Evolutionary conservation across 2,797 vertebrate species (phyloP).

Genomic region (Siniperca undulata): DNA sequence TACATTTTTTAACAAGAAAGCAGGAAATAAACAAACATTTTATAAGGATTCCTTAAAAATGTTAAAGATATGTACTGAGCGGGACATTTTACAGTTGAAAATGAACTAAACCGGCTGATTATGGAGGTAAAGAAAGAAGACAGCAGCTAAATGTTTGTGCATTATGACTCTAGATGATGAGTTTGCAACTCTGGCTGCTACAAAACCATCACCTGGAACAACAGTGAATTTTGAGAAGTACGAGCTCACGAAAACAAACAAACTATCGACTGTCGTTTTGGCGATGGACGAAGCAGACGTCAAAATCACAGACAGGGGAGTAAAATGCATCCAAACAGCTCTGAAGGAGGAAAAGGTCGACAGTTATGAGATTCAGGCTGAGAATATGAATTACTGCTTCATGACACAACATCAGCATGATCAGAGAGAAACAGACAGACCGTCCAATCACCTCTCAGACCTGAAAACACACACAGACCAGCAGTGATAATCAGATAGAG

Average conservation of each 20-base stretch:
- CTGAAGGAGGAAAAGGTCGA: not conserved
- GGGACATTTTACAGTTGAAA: no score
- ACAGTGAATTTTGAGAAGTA: not conserved
- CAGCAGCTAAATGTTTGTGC: not conserved
- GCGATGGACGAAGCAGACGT: not conserved
- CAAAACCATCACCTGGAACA: not conserved
- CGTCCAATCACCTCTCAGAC: not conserved
- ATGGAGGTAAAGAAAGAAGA: not conserved
- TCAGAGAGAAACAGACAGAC: not conserved
- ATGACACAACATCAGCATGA: not conserved
- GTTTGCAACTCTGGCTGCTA: not conserved
- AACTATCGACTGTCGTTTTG: slow-evolving; percentile 11
- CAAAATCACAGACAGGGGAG: not conserved
- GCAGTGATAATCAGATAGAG: not conserved
- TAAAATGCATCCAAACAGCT: not conserved
- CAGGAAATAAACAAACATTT: not conserved
- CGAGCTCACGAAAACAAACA: slow-evolving; percentile 2
- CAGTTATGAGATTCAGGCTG: not conserved
- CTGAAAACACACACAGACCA: not conserved
- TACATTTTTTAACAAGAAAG: not conserved
- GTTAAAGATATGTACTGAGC: not conserved
- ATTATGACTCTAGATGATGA: not conserved
- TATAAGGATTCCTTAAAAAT: not conserved
- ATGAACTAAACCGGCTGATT: not conserved
- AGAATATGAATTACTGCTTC: slow-evolving; percentile 11